Evolutionary conservation across 1,140 invertebrate species (phyloP).

Genomic region (Aphis craccivora): DNA sequence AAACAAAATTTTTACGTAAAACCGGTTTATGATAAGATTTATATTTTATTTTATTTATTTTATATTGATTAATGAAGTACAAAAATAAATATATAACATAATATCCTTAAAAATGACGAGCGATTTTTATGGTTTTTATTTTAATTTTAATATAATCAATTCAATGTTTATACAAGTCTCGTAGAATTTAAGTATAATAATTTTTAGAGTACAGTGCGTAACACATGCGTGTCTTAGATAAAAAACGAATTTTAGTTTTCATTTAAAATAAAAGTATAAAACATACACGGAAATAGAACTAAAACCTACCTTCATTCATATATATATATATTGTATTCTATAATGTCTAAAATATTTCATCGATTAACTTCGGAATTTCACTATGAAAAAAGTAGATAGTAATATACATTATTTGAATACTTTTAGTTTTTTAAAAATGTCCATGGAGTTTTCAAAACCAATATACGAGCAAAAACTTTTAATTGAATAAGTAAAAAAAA

Average conservation of each 20-base stretch:
- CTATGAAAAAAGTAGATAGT: background rate
- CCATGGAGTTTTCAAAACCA: background rate
- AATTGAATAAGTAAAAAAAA: background rate
- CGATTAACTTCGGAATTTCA: background rate
- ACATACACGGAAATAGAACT: background rate
- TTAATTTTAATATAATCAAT: background rate
- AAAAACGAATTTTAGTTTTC: background rate
- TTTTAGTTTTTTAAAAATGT: slow-evolving; percentile 27
- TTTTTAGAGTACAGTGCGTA: background rate
- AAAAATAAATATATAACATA: background rate
- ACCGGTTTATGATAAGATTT: background rate
- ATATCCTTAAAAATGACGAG: background rate
- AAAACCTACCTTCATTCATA: background rate
- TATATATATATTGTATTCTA: background rate
- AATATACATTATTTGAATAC: background rate
- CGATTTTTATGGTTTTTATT: background rate
- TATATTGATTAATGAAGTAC: no score
- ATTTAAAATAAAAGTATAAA: background rate
- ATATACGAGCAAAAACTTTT: slow-evolving; percentile 17
- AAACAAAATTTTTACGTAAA: background rate
- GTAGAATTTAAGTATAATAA: background rate
- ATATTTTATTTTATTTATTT: no score
- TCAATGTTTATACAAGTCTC: background rate
- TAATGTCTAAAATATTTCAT: background rate
- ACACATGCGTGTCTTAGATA: background rate